Evolutionary conservation across 2,113 vertebrate species (phyloP).

Genomic region (Tyto alba): DNA sequence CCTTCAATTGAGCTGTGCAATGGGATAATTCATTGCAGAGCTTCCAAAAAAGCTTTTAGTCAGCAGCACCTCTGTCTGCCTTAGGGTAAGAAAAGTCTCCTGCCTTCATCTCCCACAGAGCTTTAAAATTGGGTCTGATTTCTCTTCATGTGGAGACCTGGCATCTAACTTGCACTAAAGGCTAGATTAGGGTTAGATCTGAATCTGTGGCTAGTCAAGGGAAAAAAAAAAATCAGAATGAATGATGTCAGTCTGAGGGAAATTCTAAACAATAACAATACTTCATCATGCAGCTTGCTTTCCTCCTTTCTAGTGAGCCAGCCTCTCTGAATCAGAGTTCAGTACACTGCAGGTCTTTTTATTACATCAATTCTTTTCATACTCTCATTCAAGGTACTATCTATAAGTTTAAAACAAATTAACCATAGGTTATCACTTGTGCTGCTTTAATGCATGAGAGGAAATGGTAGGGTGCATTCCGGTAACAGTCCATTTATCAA

Average conservation of each 20-base stretch:
- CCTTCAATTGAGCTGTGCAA: background rate
- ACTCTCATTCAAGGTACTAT: background rate
- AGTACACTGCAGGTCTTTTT: background rate
- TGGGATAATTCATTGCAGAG: conserved; percentile 14
- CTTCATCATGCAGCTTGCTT: background rate
- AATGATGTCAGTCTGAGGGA: background rate
- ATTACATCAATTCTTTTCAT: background rate
- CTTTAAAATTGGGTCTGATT: conserved; percentile 20
- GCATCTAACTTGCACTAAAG: background rate
- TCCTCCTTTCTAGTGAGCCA: background rate
- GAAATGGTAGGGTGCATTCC: background rate
- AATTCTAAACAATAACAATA: background rate
- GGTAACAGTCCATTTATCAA: background rate
- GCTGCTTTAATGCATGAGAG: background rate
- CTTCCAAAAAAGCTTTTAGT: conserved; percentile 35
- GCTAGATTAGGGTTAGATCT: background rate
- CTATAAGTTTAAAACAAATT: background rate
- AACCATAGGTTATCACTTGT: background rate
- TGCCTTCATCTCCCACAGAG: background rate
- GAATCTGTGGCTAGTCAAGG: background rate
- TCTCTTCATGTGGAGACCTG: background rate
- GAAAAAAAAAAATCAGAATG: background rate
- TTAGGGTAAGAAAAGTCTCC: background rate
- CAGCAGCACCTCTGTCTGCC: background rate
- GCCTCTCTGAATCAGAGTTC: background rate